Base-by-base conservation (phyloP, 2,888 invertebrate genomes). In the Xestia rhomboidea region DNA sequence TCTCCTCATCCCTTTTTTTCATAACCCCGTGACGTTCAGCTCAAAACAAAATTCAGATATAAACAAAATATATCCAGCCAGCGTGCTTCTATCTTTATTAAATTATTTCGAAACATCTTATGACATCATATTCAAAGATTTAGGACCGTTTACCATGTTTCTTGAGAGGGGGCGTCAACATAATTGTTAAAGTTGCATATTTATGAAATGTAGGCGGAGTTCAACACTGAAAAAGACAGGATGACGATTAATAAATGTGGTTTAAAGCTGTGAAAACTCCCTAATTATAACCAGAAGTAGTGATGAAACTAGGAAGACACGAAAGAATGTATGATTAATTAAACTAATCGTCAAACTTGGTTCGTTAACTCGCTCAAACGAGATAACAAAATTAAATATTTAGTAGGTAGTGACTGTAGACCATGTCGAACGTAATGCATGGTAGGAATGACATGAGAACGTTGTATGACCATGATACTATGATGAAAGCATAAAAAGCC, bases 161-260 rank as follows among this genome's bases (percentile, higher is more conserved):
- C 70, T 75, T 4, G 41, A 57, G 73, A 62, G 71, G 41, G 27
- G 83, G 86, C 86, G 86, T 82, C 38, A 51, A 41, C 46, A 78
- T 76, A 67, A 73, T 75, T 82, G 86, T 82, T 86, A 82, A 78
- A 75, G 66, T 41, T 85, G 63, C 63, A 78, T 74, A 82, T 84
- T 85, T 86, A 82, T 74, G 27, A 74, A 74, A 67, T 74, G 74
- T 76, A 73, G 85, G 83, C 77, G 86, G 73, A 30, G 44, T 44
- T 63, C 15, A 69, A 69, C 5, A 69, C 63, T 60, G 51, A 67
- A 66, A 46, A 51, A 74, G 69, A 86, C 74, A 69, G 24, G 46
- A 68, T 68, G 68, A 68, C 27, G 51, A 81, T 67, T 54, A 34
- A 10, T 21, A 54, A 3, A 62, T 41, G 18, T 64, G 21, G 18